A percentile compares a stretch with the other conserved stretches of the same genome.
Evolutionary conservation across 2,113 vertebrate genomes (phyloP).

Genomic region (Guaruba guarouba): DNA sequence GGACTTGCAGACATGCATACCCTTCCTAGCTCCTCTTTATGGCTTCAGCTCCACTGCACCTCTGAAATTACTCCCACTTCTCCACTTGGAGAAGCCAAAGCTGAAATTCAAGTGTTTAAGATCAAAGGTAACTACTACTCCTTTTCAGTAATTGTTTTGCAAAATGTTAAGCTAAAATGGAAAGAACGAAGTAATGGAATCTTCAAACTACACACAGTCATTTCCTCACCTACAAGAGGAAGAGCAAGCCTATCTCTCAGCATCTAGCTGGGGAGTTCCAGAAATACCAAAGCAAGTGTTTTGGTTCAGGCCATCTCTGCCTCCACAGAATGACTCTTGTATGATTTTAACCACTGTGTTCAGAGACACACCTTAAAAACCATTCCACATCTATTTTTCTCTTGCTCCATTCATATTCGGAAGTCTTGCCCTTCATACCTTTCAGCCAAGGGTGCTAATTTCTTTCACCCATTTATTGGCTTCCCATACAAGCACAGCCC

Average conservation of each 20-base stretch:
- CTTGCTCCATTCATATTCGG: background rate
- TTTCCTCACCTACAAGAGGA: background rate
- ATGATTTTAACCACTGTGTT: background rate
- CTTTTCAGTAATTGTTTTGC: background rate
- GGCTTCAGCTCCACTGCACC: background rate
- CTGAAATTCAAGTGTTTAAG: background rate
- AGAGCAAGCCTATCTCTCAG: background rate
- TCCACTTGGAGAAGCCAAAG: background rate
- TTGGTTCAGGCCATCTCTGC: background rate
- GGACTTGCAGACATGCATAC: background rate
- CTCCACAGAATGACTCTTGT: background rate
- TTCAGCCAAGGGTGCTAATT: background rate
- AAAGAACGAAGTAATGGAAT: background rate
- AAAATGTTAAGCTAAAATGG: constrained; percentile 46
- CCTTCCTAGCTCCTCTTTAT: background rate
- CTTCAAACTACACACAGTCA: background rate
- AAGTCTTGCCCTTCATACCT: background rate
- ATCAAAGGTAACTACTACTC: background rate
- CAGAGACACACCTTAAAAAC: background rate
- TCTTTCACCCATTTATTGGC: background rate
- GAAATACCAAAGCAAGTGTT: background rate
- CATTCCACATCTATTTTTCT: background rate
- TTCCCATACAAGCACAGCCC: background rate
- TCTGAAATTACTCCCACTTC: background rate
- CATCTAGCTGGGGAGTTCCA: background rate